These are phyloP conservation scores for Porphyrio hochstetteri DNA, from an alignment of 2,113 vertebrate genomes.

Conservation along the genomic window DNA sequence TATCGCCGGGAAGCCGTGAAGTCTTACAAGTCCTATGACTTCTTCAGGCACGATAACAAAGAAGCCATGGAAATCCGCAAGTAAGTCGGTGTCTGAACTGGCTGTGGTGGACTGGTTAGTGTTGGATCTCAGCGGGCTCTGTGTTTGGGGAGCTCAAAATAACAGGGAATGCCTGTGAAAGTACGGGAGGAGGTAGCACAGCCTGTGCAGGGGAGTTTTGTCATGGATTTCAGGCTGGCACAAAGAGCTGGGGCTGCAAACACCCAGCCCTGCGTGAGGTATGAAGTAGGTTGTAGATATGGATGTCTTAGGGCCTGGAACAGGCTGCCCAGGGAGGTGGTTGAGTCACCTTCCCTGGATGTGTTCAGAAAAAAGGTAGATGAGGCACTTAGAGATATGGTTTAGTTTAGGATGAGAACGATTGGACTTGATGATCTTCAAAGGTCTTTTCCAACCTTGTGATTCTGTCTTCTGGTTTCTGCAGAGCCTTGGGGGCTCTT, in stretches of 20 bases:
- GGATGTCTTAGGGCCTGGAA: too few species aligned
- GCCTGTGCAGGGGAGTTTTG: neutral
- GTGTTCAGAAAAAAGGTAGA: too few species aligned
- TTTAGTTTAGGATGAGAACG: too few species aligned
- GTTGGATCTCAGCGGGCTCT: neutral
- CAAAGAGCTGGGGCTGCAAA: neutral
- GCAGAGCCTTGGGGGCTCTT: neutral
- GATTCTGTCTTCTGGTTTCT: rapidly evolving
- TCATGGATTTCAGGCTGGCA: rapidly evolving
- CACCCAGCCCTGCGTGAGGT: rapidly evolving
- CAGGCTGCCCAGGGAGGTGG: too few species aligned
- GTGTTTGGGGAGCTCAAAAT: neutral
- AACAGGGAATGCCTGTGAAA: rapidly evolving
- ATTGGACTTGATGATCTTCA: too few species aligned
- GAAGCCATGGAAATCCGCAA: conserved; percentile 97
- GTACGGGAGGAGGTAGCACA: neutral
- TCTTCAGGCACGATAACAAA: conserved; percentile 96
- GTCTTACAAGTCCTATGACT: conserved; percentile 95
- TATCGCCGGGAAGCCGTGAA: conserved; percentile 93
- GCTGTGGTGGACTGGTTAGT: rapidly evolving
- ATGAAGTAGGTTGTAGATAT: rapidly evolving
- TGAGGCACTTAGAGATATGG: too few species aligned
- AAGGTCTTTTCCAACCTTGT: too few species aligned
- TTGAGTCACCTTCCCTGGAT: too few species aligned
- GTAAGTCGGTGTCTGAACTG: conserved; percentile 69